Conservation (phyloP, 2,888 invertebrate genomes). For the Drosophila vallismaia region DNA sequence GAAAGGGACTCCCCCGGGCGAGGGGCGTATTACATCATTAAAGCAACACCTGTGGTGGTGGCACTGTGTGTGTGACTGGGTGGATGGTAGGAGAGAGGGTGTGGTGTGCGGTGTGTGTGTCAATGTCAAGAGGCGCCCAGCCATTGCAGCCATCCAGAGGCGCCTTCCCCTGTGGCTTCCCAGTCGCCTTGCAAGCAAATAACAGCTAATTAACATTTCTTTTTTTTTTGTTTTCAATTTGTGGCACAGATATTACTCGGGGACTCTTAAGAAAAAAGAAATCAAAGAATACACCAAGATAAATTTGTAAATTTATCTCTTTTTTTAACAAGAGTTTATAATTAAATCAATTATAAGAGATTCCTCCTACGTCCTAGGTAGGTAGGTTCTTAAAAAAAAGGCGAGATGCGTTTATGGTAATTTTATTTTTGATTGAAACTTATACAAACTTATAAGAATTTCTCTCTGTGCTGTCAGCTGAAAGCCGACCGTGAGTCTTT, state of each 20-base stretch:
- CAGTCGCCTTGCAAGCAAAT: constrained; percentile 52
- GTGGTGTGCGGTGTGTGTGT: constrained; percentile 44
- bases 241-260: constrained; percentile 41
- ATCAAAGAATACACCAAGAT: constrained; percentile 35
- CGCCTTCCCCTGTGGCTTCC: constrained; percentile 6
- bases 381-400: too few relatives aligned
- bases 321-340: too few relatives aligned
- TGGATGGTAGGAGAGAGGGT: not conserved
- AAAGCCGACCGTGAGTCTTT: constrained; percentile 50
- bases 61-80: constrained; percentile 2
- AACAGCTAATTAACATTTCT: constrained; percentile 71
- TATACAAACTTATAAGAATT: too few relatives aligned
- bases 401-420: too few relatives aligned
- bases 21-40: constrained; percentile 70
- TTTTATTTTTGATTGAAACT: too few relatives aligned
- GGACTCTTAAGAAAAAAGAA: not conserved
- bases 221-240: constrained; percentile 72
- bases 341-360: too few relatives aligned
- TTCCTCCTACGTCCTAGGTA: too few relatives aligned
- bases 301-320: not conserved
- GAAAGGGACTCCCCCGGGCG: constrained; percentile 8
- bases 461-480: constrained; percentile 24
- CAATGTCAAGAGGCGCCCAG: constrained; percentile 64
- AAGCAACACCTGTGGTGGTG: constrained; percentile 66
- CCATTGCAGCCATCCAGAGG: constrained; percentile 26